Conservation (phyloP, 2,888 invertebrate genomes). For the Tryphoninae sp. region DNA sequence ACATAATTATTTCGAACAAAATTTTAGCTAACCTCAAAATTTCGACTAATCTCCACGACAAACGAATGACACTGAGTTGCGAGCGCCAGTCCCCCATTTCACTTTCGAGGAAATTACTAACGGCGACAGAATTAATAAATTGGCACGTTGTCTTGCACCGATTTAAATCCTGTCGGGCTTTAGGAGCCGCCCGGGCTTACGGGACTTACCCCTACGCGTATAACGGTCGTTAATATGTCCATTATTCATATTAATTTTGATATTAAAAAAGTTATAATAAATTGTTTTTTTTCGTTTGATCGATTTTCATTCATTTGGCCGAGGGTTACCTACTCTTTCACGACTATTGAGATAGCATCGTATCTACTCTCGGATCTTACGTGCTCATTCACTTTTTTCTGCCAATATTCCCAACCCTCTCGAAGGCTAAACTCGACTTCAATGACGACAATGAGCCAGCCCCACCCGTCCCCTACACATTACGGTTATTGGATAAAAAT, state of each 20-base stretch:
- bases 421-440: slow-evolving; percentile 9
- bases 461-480: slow-evolving; percentile 22
- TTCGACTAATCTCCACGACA: too few relatives aligned
- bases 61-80: too few relatives aligned
- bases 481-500: slow-evolving; percentile 59
- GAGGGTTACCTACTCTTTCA: slow-evolving; percentile 26
- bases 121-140: background rate
- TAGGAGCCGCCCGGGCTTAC: too few relatives aligned
- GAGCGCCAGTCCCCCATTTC: too few relatives aligned
- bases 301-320: background rate
- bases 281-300: background rate
- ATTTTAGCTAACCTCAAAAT: too few relatives aligned
- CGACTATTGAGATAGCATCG: slow-evolving; percentile 24
- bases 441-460: slow-evolving; percentile 40
- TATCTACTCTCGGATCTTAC: background rate
- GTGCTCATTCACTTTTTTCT: slow-evolving; percentile 1
- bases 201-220: too few relatives aligned
- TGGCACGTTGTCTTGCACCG: too few relatives aligned
- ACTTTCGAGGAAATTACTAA: too few relatives aligned
- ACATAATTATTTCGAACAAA: too few relatives aligned
- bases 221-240: too few relatives aligned
- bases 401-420: slow-evolving; percentile 3
- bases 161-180: too few relatives aligned
- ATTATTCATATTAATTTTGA: too few relatives aligned
- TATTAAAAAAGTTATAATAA: background rate